A percentile compares a stretch with the other conserved stretches of the same genome.
These are phyloP conservation scores for Australoheros facetus DNA, from an alignment of 2,797 vertebrate species.

Conservation along the genomic window DNA sequence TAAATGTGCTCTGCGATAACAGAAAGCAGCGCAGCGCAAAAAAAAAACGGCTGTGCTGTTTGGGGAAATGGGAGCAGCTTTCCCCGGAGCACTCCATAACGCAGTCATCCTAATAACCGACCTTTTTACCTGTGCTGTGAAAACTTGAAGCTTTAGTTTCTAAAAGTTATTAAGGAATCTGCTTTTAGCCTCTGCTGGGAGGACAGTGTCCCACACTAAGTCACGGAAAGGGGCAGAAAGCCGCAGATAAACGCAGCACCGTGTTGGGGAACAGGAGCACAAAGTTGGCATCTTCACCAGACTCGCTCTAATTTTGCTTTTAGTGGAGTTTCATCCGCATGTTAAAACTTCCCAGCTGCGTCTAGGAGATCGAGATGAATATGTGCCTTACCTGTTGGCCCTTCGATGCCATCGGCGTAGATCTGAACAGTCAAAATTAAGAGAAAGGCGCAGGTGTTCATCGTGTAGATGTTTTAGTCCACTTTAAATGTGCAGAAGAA, in stretches of 20 bases:
- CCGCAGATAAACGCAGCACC: constrained; percentile 22
- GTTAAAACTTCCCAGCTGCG: constrained; percentile 52
- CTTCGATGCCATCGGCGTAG: constrained; percentile 85
- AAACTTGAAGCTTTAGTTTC: constrained; percentile 28
- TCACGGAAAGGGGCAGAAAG: constrained; percentile 2
- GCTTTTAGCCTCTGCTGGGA: background rate
- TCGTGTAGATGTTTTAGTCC: constrained; percentile 80
- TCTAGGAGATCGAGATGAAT: constrained; percentile 1
- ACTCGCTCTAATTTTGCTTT: constrained; percentile 44
- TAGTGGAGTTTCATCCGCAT: constrained; percentile 36
- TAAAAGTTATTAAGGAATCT: constrained; percentile 22
- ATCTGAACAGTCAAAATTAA: constrained; percentile 82
- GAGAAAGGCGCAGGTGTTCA: constrained; percentile 86
- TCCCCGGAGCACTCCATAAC: background rate
- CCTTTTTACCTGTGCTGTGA: background rate
- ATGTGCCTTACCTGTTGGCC: constrained; percentile 83
- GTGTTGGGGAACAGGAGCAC: constrained; percentile 6
- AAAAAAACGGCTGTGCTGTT: constrained; percentile 32
- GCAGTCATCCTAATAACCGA: constrained; percentile 5
- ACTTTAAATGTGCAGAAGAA: constrained; percentile 71
- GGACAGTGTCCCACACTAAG: background rate
- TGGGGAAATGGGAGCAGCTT: constrained; percentile 37
- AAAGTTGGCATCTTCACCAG: constrained; percentile 66
- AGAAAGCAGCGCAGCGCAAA: constrained; percentile 6
- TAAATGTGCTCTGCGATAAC: background rate